Percentiles rank a stretch among this genome's conserved stretches.
phyloP scores from a whole-genome alignment of 2,113 vertebrate genomes.

The Microcebus lehilahytsara region DNA sequence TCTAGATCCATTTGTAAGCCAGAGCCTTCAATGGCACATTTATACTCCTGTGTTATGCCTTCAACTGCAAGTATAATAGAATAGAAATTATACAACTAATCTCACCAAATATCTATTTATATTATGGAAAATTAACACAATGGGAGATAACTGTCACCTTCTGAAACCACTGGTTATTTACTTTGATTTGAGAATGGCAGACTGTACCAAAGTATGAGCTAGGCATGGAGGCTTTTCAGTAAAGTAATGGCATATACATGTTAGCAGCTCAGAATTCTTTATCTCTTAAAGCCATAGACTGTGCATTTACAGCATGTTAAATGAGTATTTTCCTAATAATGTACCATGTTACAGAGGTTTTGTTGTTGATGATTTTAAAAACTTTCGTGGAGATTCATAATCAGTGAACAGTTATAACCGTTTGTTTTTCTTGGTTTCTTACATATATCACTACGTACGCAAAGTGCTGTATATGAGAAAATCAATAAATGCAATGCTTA shows the following conservation, averaged over 20 bases:
- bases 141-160: background rate
- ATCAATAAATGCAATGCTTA: slow-evolving; percentile 80
- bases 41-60: background rate
- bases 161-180: background rate
- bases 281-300: background rate
- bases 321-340: slow-evolving; percentile 35
- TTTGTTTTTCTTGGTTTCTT: slow-evolving; percentile 74
- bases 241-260: background rate
- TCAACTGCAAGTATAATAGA: background rate
- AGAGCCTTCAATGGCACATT: background rate
- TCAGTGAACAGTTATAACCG: slow-evolving; percentile 76
- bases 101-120: background rate
- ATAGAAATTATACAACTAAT: background rate
- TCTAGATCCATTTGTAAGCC: background rate
- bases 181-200: background rate
- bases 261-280: background rate
- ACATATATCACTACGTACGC: slow-evolving; percentile 71
- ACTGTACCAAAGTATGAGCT: background rate
- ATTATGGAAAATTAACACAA: background rate
- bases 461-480: slow-evolving; percentile 75
- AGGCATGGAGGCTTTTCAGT: background rate
- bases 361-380: background rate
- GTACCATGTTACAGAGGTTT: slow-evolving; percentile 43
- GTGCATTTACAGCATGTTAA: slow-evolving; percentile 65
- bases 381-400: slow-evolving; percentile 63